These are phyloP conservation scores for Thalassarche chlororhynchos DNA, from an alignment of 2,113 vertebrate genomes.

Conservation along the genomic window DNA sequence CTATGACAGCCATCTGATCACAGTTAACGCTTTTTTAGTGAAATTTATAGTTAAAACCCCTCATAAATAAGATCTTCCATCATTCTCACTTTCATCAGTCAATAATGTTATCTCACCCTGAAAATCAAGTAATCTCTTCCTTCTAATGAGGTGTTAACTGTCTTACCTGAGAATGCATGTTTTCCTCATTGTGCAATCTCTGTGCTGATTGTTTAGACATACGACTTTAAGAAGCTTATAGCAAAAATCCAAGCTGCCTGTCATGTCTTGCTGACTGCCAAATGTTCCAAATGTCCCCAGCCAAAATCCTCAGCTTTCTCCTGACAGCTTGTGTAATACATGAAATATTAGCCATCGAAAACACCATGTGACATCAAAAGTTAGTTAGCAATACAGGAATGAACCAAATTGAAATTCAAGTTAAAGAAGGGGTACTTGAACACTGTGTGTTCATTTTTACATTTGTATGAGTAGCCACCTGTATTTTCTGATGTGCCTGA, in stretches of 20 bases:
- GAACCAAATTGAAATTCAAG: neutral
- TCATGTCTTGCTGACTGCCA: neutral
- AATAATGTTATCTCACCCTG: neutral
- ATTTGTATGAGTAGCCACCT: neutral
- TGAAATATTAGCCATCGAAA: neutral
- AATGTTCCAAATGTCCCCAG: neutral
- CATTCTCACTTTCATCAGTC: neutral
- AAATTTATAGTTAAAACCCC: neutral
- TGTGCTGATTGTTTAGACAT: neutral
- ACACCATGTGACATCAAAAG: neutral
- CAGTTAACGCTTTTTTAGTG: neutral
- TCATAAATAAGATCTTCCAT: neutral
- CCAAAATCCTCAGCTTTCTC: neutral
- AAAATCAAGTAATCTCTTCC: neutral
- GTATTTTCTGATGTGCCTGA: neutral
- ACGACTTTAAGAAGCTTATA: neutral
- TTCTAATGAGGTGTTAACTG: neutral
- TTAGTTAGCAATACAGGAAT: neutral
- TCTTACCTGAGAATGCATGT: neutral
- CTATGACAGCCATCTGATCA: neutral
- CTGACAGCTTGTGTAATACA: neutral
- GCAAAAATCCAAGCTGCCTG: neutral
- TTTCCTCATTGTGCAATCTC: neutral
- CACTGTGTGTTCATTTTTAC: neutral
- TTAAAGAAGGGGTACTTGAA: neutral